A percentile compares a stretch with the other conserved stretches of the same genome.
Evolutionary conservation across 2,113 vertebrate species (phyloP).

Genomic region (Equus przewalskii): DNA sequence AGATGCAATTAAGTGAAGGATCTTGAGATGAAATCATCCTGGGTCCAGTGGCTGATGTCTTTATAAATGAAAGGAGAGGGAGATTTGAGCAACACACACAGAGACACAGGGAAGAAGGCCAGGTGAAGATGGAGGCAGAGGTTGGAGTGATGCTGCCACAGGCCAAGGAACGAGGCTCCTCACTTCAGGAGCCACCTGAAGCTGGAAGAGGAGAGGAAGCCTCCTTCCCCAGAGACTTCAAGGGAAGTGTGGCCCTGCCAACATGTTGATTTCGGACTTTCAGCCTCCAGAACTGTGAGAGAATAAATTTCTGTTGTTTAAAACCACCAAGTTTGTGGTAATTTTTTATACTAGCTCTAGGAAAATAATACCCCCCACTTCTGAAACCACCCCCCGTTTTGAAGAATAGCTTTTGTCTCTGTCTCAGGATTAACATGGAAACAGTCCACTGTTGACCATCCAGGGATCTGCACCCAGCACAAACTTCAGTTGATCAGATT

Average conservation of each 20-base stretch:
- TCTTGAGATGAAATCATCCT: not conserved
- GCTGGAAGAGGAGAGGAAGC: not conserved
- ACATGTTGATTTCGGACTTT: not conserved
- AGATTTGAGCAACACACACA: not conserved
- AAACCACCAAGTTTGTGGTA: not conserved
- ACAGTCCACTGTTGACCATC: not conserved
- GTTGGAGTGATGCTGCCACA: not conserved
- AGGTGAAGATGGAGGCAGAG: not conserved
- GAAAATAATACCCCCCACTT: not conserved
- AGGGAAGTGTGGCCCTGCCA: fast-evolving
- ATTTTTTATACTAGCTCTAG: not conserved
- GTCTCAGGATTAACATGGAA: not conserved
- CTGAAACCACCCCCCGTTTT: not conserved
- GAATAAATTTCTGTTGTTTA: not conserved
- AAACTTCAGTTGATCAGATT: slow-evolving; percentile 13
- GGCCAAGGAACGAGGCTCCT: no score
- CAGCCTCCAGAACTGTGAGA: not conserved
- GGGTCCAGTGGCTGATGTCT: not conserved
- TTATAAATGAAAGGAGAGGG: not conserved
- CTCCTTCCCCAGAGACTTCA: no score
- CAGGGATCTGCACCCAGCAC: not conserved
- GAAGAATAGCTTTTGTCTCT: not conserved
- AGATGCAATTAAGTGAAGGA: not conserved
- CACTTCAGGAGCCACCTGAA: not conserved
- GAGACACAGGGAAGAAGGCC: not conserved